These are phyloP conservation scores for Girardinichthys multiradiatus DNA, from an alignment of 2,113 vertebrate species.

Conservation along the genomic window DNA sequence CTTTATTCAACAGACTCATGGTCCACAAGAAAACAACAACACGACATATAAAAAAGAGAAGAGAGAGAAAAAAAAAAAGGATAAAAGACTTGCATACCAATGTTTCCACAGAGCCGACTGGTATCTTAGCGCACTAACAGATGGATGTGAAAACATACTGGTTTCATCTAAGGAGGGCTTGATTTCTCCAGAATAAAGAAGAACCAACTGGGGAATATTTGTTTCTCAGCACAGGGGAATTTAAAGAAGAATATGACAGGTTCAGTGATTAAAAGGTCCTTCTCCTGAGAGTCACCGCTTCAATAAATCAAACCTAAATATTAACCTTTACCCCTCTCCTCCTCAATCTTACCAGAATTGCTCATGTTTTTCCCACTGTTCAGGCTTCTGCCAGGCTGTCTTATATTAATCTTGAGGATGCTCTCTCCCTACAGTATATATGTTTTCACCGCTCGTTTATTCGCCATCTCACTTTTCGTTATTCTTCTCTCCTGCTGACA, in stretches of 20 bases:
- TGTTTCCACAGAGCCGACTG: too few relatives aligned
- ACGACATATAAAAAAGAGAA: too few relatives aligned
- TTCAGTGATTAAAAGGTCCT: conserved; percentile 3
- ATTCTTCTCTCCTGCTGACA: conserved; percentile 32
- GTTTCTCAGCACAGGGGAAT: conserved; percentile 17
- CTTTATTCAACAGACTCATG: too few relatives aligned
- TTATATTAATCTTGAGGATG: conserved; percentile 33
- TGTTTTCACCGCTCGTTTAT: conserved; percentile 16
- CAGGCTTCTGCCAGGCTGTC: conserved; percentile 13
- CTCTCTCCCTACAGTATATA: conserved; percentile 4
- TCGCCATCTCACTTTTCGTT: background rate
- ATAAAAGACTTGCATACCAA: too few relatives aligned
- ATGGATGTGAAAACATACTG: too few relatives aligned
- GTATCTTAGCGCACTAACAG: too few relatives aligned
- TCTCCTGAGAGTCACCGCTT: conserved; percentile 3
- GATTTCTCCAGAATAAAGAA: conserved; percentile 40
- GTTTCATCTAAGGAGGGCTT: too few relatives aligned
- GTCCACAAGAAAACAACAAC: too few relatives aligned
- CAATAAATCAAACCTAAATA: conserved; percentile 28
- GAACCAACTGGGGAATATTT: background rate
- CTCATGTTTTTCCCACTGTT: conserved; percentile 2
- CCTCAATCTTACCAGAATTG: conserved; percentile 4
- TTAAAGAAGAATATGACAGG: conserved; percentile 18
- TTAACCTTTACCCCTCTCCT: conserved; percentile 26
- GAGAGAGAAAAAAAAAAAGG: too few relatives aligned